phyloP scores from a whole-genome alignment of 2,113 vertebrate genomes.

The Telmatochromis sp. region DNA sequence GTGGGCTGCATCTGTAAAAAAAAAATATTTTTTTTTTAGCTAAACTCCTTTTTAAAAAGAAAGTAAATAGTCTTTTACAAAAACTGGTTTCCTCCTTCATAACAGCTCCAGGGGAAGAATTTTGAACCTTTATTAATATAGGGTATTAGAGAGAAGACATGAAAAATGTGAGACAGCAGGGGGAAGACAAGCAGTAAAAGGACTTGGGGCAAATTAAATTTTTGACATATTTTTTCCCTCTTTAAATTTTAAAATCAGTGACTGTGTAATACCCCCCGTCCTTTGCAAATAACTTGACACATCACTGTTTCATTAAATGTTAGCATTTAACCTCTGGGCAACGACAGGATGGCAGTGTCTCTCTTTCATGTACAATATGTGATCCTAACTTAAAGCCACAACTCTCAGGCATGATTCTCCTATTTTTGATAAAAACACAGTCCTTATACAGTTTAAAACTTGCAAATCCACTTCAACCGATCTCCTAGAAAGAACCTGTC shows the following conservation, averaged over 20 bases:
- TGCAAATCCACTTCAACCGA: neutral
- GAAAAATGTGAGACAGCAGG: neutral
- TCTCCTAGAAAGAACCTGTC: neutral
- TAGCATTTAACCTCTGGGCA: neutral
- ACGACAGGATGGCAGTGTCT: neutral
- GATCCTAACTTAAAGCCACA: neutral
- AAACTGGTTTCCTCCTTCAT: neutral
- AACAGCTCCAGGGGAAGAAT: neutral
- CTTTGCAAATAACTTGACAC: neutral
- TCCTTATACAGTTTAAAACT: neutral
- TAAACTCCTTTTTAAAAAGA: neutral
- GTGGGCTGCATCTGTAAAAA: neutral
- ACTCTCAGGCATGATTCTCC: neutral
- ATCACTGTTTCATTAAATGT: neutral
- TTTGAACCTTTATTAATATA: neutral
- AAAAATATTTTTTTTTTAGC: neutral
- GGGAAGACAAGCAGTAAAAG: neutral
- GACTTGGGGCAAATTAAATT: neutral
- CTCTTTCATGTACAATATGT: neutral
- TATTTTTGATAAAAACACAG: neutral
- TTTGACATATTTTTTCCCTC: neutral
- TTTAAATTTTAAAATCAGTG: neutral
- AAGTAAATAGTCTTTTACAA: neutral
- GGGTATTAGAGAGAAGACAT: neutral
- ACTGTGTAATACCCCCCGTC: neutral